A percentile compares a stretch with the other conserved stretches of the same genome.
phyloP scores from a whole-genome alignment of 2,113 vertebrate genomes.

The Lepus americanus region DNA sequence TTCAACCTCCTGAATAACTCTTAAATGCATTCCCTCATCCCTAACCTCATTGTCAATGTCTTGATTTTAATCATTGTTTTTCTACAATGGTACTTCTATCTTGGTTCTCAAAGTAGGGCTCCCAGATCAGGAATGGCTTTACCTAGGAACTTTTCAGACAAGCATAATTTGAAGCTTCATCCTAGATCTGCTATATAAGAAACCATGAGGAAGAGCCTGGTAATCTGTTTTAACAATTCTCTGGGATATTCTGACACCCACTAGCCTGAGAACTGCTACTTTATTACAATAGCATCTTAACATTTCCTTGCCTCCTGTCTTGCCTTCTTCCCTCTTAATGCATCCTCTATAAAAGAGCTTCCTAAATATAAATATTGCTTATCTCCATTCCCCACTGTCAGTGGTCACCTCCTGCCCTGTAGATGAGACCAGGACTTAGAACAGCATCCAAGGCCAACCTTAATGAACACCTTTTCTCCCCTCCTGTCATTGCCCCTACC shows the following conservation, averaged over 20 bases:
- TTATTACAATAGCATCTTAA: background rate
- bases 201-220: background rate
- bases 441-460: background rate
- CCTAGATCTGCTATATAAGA: background rate
- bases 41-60: background rate
- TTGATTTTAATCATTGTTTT: slow-evolving; percentile 28
- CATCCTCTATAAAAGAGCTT: background rate
- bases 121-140: background rate
- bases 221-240: background rate
- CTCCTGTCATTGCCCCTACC: background rate
- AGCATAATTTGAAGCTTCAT: background rate
- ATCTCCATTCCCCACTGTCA: background rate
- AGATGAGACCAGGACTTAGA: slow-evolving; percentile 2
- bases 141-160: background rate
- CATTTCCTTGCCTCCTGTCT: background rate
- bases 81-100: background rate
- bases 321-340: background rate
- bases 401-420: background rate
- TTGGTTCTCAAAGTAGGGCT: background rate
- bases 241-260: background rate
- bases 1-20: background rate
- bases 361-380: background rate
- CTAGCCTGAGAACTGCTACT: background rate
- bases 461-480: background rate
- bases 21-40: background rate